A percentile compares a stretch with the other conserved stretches of the same genome.
Evolutionary conservation across 2,113 vertebrate species (phyloP).

Genomic region (Rhizomys pruinosus): DNA sequence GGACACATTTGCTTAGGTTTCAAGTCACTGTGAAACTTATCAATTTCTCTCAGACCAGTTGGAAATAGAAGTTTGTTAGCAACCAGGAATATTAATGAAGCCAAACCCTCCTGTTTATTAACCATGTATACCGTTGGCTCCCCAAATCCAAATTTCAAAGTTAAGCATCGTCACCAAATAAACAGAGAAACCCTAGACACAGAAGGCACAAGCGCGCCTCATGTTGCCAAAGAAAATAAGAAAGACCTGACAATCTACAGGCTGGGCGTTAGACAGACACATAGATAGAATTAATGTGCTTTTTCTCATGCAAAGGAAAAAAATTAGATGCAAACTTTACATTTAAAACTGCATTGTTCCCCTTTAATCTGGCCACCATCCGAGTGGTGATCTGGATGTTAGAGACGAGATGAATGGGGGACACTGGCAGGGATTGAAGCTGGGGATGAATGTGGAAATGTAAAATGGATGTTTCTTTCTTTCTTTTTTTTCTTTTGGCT

Average conservation of each 20-base stretch:
- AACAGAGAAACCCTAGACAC: conserved; percentile 77
- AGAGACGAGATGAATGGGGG: conserved; percentile 94
- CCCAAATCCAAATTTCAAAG: conserved; percentile 72
- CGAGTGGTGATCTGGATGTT: conserved; percentile 94
- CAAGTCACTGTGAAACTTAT: conserved; percentile 49
- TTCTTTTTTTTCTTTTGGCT: conserved; percentile 88
- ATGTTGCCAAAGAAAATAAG: conserved; percentile 87
- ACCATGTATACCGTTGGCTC: conserved; percentile 34
- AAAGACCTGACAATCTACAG: conserved; percentile 90
- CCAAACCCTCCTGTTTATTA: conserved; percentile 74
- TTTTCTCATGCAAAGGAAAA: conserved; percentile 92
- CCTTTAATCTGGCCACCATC: conserved; percentile 99
- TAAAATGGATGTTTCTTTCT: conserved; percentile 97
- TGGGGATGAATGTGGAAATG: conserved; percentile 97
- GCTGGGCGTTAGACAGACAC: conserved; percentile 93
- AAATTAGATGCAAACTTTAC: conserved; percentile 98
- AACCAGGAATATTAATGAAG: conserved; percentile 18
- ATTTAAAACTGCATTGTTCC: conserved; percentile 98
- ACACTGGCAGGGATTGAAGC: conserved; percentile 93
- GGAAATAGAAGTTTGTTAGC: conserved; percentile 57
- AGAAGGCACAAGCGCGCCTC: conserved; percentile 83
- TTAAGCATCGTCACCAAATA: conserved; percentile 81
- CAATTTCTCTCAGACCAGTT: background rate
- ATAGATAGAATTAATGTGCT: conserved; percentile 89
- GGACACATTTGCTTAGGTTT: conserved; percentile 38